Percentiles rank a stretch among this genome's conserved stretches.
Conservation (phyloP, 1,140 invertebrate genomes). For the Chymomyza costata region DNA sequence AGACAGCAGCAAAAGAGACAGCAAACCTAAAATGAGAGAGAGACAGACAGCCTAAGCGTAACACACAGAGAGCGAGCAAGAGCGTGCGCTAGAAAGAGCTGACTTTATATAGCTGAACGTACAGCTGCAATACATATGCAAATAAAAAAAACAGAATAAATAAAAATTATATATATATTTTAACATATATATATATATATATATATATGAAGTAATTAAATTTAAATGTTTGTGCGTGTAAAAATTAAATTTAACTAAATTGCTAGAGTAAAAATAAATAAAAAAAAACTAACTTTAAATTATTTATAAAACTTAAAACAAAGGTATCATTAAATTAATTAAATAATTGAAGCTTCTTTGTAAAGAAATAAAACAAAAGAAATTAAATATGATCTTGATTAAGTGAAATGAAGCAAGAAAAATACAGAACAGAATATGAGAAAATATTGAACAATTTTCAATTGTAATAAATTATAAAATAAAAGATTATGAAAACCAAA, state of each 20-base stretch:
- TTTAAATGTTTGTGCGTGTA: conserved; percentile 71
- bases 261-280: conserved; percentile 51
- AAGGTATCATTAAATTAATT: conserved; percentile 71
- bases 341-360: conserved; percentile 72
- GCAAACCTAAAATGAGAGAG: conserved; percentile 7
- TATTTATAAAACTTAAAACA: conserved; percentile 44
- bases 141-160: conserved; percentile 28
- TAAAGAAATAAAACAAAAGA: conserved; percentile 62
- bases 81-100: conserved; percentile 21
- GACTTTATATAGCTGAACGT: conserved; percentile 35
- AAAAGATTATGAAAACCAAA: conserved; percentile 66
- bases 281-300: conserved; percentile 53
- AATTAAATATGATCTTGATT: conserved; percentile 22
- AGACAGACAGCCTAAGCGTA: conserved; percentile 2
- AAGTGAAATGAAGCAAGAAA: conserved; percentile 11
- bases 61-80: conserved; percentile 10
- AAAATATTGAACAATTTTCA: conserved; percentile 71
- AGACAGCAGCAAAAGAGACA: conserved; percentile 5
- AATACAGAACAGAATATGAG: conserved; percentile 38
- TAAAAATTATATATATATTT: conserved; percentile 19
- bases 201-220: conserved; percentile 65
- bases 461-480: conserved; percentile 73
- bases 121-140: conserved; percentile 32
- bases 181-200: conserved; percentile 38
- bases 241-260: conserved; percentile 71